Percentiles rank a stretch among this genome's conserved stretches.
Conservation (phyloP, 1,140 invertebrate genomes). For the Rhynchophorus ferrugineus region DNA sequence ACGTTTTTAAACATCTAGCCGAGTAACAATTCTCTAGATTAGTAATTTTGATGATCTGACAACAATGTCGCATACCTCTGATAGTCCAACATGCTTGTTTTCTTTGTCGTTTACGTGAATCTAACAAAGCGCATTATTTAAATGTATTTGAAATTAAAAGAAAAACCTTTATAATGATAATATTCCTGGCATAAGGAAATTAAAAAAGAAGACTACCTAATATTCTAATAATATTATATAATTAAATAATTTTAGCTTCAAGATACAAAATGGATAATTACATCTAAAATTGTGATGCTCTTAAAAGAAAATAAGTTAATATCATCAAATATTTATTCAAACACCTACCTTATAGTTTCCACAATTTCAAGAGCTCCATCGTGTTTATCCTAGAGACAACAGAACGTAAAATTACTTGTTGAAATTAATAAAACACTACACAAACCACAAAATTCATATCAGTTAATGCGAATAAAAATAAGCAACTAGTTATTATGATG, state of each 20-base stretch:
- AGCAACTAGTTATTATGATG: not conserved
- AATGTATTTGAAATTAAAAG: too few relatives aligned
- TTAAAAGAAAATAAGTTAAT: too few relatives aligned
- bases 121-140: too few relatives aligned
- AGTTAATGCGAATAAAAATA: not conserved
- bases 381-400: conserved; percentile 68
- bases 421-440: not conserved
- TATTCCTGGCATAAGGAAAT: too few relatives aligned
- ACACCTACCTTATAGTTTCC: conserved; percentile 80
- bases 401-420: not conserved
- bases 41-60: not conserved
- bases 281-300: too few relatives aligned
- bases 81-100: not conserved
- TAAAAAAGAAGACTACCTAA: too few relatives aligned
- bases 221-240: too few relatives aligned
- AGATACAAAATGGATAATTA: too few relatives aligned
- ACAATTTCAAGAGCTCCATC: conserved; percentile 84
- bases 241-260: too few relatives aligned
- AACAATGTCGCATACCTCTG: not conserved
- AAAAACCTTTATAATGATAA: too few relatives aligned
- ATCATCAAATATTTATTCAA: too few relatives aligned
- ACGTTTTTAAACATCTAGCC: too few relatives aligned
- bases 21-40: not conserved
- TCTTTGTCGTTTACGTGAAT: not conserved
- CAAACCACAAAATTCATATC: not conserved